phyloP scores from a whole-genome alignment of 2,888 invertebrate genomes.

The Oscheius onirici region DNA sequence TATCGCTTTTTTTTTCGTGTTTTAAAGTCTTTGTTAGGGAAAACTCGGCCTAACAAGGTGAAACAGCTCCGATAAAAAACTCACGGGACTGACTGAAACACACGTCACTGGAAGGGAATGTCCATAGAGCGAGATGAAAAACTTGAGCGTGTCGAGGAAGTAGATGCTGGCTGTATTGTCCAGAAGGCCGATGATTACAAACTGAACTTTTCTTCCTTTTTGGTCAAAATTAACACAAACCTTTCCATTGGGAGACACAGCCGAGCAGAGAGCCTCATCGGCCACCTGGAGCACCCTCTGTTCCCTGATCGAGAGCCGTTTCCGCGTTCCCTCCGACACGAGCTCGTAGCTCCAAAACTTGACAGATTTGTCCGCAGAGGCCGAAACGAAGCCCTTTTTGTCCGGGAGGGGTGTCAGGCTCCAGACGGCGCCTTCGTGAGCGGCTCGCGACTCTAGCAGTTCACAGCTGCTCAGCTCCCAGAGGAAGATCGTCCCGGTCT shows the following conservation, averaged over 20 bases:
- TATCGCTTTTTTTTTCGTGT: too few relatives aligned
- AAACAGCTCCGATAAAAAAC: slow-evolving; percentile 18
- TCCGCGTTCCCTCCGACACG: slow-evolving; percentile 63
- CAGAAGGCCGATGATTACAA: slow-evolving; percentile 87
- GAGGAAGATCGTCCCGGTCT: slow-evolving; percentile 72
- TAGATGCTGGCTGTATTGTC: slow-evolving; percentile 95
- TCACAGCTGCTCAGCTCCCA: slow-evolving; percentile 85
- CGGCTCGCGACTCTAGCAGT: slow-evolving; percentile 81
- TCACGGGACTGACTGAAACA: slow-evolving; percentile 83
- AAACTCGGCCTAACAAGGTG: too few relatives aligned
- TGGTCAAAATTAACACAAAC: slow-evolving; percentile 25
- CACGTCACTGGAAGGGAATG: slow-evolving; percentile 93
- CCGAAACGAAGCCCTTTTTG: slow-evolving; percentile 78
- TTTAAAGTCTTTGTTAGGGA: too few relatives aligned
- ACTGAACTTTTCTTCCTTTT: slow-evolving; percentile 70
- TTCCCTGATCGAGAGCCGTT: slow-evolving; percentile 77
- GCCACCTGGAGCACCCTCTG: slow-evolving; percentile 85
- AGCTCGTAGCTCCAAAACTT: slow-evolving; percentile 94
- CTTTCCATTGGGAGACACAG: slow-evolving; percentile 73
- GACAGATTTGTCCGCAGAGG: slow-evolving; percentile 87
- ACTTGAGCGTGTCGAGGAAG: slow-evolving; percentile 92
- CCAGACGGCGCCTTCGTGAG: slow-evolving; percentile 85
- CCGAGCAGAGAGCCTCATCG: slow-evolving; percentile 85
- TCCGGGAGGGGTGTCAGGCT: slow-evolving; percentile 84
- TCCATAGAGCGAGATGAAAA: slow-evolving; percentile 91